A percentile compares a stretch with the other conserved stretches of the same genome.
phyloP scores from a whole-genome alignment of 2,113 vertebrate genomes.

The Notechis scutatus region DNA sequence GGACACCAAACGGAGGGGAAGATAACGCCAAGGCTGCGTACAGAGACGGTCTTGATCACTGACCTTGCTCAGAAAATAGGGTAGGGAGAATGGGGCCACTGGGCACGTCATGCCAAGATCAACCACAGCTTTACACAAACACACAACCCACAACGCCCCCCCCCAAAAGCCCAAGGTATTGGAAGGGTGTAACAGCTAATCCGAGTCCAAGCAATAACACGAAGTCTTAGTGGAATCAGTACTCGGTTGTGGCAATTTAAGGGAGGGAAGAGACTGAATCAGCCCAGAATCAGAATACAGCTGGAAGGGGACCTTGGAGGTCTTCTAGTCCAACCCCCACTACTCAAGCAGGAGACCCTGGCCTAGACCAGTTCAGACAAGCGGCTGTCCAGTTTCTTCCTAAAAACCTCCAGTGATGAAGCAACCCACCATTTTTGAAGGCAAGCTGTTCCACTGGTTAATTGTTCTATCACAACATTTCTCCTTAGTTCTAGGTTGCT shows the following conservation, averaged over 20 bases:
- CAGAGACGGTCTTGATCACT: neutral
- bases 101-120: neutral
- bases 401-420: no score
- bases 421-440: no score
- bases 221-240: neutral
- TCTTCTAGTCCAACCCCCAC: neutral
- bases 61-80: neutral
- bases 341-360: neutral
- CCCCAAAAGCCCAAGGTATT: neutral
- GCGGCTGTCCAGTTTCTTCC: no score
- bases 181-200: neutral
- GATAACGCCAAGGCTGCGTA: neutral
- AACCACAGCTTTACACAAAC: neutral
- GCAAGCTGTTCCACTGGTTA: no score
- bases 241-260: neutral
- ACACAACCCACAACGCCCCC: no score
- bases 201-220: neutral
- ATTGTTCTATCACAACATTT: no score
- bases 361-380: no score
- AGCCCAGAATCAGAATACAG: neutral
- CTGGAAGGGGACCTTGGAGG: neutral
- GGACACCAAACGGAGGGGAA: neutral
- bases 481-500: no score
- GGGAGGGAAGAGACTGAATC: neutral
- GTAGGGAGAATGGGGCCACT: neutral